Conservation (phyloP, 2,113 vertebrate genomes). For the Formicarius rufipectus region DNA sequence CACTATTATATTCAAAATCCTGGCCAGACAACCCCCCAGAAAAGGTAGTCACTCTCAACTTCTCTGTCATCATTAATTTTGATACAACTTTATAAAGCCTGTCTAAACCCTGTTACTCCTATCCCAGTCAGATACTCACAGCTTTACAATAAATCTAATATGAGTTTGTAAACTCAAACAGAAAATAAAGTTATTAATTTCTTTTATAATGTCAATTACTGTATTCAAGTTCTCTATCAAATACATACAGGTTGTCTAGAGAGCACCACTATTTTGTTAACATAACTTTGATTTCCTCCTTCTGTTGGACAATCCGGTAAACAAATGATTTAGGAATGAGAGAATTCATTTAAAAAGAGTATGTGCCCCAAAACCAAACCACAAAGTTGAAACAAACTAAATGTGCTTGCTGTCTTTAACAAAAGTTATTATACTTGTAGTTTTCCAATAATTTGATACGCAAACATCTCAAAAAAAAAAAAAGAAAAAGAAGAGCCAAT, state of each 20-base stretch:
- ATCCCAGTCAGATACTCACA: background rate
- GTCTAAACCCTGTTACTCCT: background rate
- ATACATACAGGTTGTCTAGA: background rate
- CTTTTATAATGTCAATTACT: background rate
- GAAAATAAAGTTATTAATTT: background rate
- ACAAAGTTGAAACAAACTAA: background rate
- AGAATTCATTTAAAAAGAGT: background rate
- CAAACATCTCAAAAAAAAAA: too few species aligned
- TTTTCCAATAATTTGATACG: conserved; percentile 11
- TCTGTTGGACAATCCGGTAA: background rate
- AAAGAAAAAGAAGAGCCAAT: too few species aligned
- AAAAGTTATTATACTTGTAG: background rate
- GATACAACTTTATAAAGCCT: background rate
- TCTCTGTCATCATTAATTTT: background rate
- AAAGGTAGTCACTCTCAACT: background rate
- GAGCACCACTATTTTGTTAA: background rate
- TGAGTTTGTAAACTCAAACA: background rate
- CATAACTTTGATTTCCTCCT: background rate
- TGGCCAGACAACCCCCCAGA: background rate
- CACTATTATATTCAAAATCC: background rate
- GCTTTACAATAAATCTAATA: background rate
- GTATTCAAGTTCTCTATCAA: background rate
- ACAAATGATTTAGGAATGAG: background rate
- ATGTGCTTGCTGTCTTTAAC: background rate
- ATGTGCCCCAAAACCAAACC: background rate